phyloP scores from a whole-genome alignment of 2,888 invertebrate species.

The Brenthis daphne region DNA sequence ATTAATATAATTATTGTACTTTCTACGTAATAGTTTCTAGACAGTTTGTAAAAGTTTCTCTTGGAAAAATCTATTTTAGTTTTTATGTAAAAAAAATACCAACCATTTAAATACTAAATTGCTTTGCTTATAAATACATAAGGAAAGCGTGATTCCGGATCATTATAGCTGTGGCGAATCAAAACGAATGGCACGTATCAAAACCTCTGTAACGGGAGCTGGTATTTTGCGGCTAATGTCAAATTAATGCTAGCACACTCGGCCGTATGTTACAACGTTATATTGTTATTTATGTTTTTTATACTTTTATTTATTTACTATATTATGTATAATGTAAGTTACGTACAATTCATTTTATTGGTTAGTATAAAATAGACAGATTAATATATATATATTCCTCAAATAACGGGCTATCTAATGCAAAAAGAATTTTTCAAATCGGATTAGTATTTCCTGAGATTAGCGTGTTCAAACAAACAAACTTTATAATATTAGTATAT shows the following conservation, averaged over 20 bases:
- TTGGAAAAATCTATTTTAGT: too few relatives aligned
- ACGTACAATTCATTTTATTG: too few relatives aligned
- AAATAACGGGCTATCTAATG: too few relatives aligned
- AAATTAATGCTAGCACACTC: conserved; percentile 19
- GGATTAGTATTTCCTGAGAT: too few relatives aligned
- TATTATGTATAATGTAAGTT: too few relatives aligned
- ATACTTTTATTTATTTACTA: not conserved
- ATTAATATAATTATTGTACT: too few relatives aligned
- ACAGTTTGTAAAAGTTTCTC: not conserved
- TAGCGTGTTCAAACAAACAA: too few relatives aligned
- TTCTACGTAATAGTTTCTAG: not conserved
- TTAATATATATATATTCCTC: too few relatives aligned
- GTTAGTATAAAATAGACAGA: too few relatives aligned
- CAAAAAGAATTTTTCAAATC: too few relatives aligned
- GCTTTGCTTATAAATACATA: not conserved
- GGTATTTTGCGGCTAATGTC: conserved; percentile 27
- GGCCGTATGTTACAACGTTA: conserved; percentile 9
- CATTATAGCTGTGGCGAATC: conserved; percentile 24
- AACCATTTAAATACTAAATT: not conserved
- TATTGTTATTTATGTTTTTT: not conserved
- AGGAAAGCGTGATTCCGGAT: conserved; percentile 22
- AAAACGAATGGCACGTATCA: conserved; percentile 23
- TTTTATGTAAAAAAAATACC: not conserved
- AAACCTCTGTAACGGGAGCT: conserved; percentile 17
- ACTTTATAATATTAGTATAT: too few relatives aligned